A percentile compares a stretch with the other conserved stretches of the same genome.
phyloP scores from a whole-genome alignment of 2,888 invertebrate genomes.

The Morpho helenor region DNA sequence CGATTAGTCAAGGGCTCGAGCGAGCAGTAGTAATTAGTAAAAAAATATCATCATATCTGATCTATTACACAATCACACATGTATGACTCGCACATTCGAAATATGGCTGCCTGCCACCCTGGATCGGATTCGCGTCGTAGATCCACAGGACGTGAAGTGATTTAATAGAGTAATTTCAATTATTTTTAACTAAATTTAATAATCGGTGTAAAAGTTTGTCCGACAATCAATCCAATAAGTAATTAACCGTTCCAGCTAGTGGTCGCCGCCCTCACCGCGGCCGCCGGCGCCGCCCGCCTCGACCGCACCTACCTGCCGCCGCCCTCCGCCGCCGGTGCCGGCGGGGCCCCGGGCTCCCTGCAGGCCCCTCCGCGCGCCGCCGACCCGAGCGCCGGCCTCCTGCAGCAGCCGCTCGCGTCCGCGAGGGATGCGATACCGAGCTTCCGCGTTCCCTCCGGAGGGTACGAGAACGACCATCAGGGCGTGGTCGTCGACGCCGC shows the following conservation, averaged over 20 bases:
- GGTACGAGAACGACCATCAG: slow-evolving; percentile 56
- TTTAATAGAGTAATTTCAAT: too few relatives aligned
- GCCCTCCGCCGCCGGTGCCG: slow-evolving; percentile 49
- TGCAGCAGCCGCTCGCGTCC: slow-evolving; percentile 2
- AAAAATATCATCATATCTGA: too few relatives aligned
- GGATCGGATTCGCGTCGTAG: too few relatives aligned
- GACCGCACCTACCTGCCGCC: slow-evolving; percentile 60
- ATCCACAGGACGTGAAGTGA: too few relatives aligned
- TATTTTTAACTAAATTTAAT: too few relatives aligned
- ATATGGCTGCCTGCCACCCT: too few relatives aligned
- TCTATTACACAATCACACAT: too few relatives aligned
- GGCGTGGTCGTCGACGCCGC: slow-evolving; percentile 70
- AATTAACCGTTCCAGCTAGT: slow-evolving; percentile 42
- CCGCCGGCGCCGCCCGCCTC: slow-evolving; percentile 57
- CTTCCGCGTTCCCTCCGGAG: slow-evolving; percentile 43
- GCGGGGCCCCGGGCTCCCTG: slow-evolving; percentile 51
- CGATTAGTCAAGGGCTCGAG: too few relatives aligned
- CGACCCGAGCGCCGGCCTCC: slow-evolving; percentile 26
- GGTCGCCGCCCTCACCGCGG: slow-evolving; percentile 58
- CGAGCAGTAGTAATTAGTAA: too few relatives aligned
- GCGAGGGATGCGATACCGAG: slow-evolving; percentile 2
- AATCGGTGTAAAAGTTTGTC: too few relatives aligned
- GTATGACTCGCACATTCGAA: too few relatives aligned
- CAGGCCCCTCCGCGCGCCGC: slow-evolving; percentile 41
- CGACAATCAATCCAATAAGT: too few relatives aligned